A percentile compares a stretch with the other conserved stretches of the same genome.
These are phyloP conservation scores for Eublepharis macularius DNA, from an alignment of 2,113 vertebrate genomes.

Conservation along the genomic window DNA sequence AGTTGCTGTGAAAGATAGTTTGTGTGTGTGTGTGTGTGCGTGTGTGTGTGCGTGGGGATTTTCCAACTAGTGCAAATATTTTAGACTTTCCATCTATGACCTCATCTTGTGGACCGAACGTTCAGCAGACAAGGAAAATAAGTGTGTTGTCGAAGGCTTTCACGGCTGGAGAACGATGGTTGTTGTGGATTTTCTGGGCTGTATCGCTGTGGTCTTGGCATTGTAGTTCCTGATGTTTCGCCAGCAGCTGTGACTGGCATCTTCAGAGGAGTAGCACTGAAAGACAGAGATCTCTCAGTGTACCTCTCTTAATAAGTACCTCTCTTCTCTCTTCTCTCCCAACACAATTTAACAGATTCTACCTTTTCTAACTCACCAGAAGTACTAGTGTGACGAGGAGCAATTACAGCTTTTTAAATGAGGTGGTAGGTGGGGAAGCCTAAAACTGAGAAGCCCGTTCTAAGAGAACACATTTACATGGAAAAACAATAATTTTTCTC, in stretches of 20 bases:
- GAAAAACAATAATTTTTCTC: slow-evolving; percentile 33
- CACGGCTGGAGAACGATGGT: too few species aligned
- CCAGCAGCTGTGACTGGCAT: too few species aligned
- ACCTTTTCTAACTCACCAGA: slow-evolving; percentile 31
- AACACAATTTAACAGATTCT: slow-evolving; percentile 10
- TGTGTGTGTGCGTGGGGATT: rapidly evolving
- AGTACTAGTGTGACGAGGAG: slow-evolving; percentile 33
- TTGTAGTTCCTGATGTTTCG: too few species aligned
- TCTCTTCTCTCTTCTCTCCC: neutral
- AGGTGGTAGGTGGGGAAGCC: slow-evolving; percentile 2
- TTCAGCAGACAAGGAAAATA: slow-evolving; percentile 13
- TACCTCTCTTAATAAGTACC: too few species aligned
- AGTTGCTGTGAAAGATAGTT: neutral
- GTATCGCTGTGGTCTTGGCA: too few species aligned
- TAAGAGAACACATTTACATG: slow-evolving; percentile 23
- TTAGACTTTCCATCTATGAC: slow-evolving; percentile 1
- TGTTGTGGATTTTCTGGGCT: too few species aligned
- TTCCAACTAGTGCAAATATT: slow-evolving; percentile 16
- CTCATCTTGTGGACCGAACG: neutral
- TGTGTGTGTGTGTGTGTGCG: too few species aligned
- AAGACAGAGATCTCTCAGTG: too few species aligned
- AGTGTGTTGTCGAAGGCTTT: too few species aligned
- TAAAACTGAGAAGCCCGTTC: slow-evolving; percentile 2
- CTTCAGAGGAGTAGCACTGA: too few species aligned
- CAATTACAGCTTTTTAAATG: slow-evolving; percentile 25